Base-by-base conservation (phyloP, 2,888 invertebrate genomes). In the Toxonevra muliebris region DNA sequence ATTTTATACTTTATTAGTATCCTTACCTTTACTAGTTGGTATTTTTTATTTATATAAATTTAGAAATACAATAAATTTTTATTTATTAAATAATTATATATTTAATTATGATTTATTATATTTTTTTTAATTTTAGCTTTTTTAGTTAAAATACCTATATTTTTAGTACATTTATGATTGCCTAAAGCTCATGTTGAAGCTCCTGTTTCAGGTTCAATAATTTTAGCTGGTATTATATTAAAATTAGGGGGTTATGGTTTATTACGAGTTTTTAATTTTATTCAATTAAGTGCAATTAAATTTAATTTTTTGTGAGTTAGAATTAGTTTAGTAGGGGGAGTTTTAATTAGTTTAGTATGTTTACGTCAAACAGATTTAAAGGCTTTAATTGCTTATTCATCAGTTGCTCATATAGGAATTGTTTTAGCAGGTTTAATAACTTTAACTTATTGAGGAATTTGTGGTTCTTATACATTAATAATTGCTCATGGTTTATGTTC, bases 131-230 rank as follows among this genome's bases (percentile, higher is more conserved):
- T 89, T 80, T 76, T 89, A 73, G 89, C 89, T 75, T 92, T 92
- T 90, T 88, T 91, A 84, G 88, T 91, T 2, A 92, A 92, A 84
- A 87, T 91, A 78, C 91, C 92, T 3, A 88, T 91, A 81, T 92
- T 88, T 89, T 87, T 89, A 80, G 82, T 89, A 84, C 91, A 92
- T 88, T 86, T 91, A 79, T 92, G 92, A 80, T 82, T 92, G 40
- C 91, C 91, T 70, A 91, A 91, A 64, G 92, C 92, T 84, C 92
- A 92, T 89, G 91, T 92, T 1, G 92, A 92, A 74, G 92, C 92
- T 66, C 91, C 92, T 5, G 87, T 92, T 73, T 87, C 89, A 2
- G 91, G 92, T 0, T 92, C 91, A 2, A 92, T 92, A 86, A 89
- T 92, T 88, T 89, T 92, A 85, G 92, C 91, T 0, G 91, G 90